Evolutionary conservation across 2,888 invertebrate species (phyloP).

Genomic region (Atethmia centrago): DNA sequence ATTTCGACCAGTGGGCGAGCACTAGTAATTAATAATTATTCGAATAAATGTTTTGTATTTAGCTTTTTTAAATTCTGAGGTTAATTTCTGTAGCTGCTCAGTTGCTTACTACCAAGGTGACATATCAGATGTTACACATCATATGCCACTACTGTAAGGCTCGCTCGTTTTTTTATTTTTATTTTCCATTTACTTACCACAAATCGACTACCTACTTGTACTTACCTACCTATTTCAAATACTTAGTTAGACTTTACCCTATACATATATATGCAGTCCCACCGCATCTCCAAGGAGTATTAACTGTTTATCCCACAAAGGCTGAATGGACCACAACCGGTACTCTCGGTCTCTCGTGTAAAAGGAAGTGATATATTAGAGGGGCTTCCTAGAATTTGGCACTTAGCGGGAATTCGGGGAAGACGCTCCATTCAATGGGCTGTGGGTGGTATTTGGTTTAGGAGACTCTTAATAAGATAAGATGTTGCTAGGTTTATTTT

Average conservation of each 20-base stretch:
- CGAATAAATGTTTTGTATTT: too few species aligned
- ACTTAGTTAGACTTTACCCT: not conserved
- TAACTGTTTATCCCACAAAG: constrained; percentile 38
- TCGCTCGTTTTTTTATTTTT: too few species aligned
- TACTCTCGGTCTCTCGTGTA: not conserved
- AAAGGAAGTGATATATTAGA: constrained; percentile 46
- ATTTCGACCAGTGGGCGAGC: too few species aligned
- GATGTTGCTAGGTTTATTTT: not conserved
- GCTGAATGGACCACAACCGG: constrained; percentile 36
- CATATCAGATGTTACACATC: too few species aligned
- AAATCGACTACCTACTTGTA: not conserved
- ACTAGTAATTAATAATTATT: too few species aligned
- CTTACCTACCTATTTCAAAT: not conserved
- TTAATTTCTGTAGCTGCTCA: too few species aligned
- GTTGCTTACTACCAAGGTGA: too few species aligned
- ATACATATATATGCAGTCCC: constrained; percentile 21
- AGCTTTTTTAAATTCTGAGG: too few species aligned
- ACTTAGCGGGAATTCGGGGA: constrained; percentile 49
- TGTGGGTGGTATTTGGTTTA: constrained; percentile 25
- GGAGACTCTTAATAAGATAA: not conserved
- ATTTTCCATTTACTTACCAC: too few species aligned
- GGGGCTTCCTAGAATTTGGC: constrained; percentile 52
- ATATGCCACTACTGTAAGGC: too few species aligned
- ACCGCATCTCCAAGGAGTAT: constrained; percentile 27
- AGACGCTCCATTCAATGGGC: constrained; percentile 27